phyloP scores from a whole-genome alignment of 2,113 vertebrate genomes.

The Hyla sarda region DNA sequence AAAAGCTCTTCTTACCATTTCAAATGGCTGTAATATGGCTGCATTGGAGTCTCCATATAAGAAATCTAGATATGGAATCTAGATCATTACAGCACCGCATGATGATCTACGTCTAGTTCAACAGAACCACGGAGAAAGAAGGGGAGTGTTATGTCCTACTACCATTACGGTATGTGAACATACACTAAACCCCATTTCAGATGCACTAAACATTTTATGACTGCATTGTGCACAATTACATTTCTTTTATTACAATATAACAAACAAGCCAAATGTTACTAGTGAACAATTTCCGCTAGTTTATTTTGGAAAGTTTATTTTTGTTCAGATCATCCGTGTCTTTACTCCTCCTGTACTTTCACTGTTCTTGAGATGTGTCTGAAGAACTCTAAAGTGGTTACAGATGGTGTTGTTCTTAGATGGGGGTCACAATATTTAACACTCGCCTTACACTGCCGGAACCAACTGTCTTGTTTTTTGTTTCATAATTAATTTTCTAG shows the following conservation, averaged over 20 bases:
- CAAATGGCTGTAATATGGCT: too few species aligned
- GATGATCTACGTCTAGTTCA: too few species aligned
- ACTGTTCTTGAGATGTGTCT: not conserved
- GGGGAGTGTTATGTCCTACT: not conserved
- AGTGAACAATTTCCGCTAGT: not conserved
- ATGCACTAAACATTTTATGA: too few species aligned
- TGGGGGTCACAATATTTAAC: not conserved
- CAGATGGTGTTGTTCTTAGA: not conserved
- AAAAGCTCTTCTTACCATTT: too few species aligned
- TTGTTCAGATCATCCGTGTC: not conserved
- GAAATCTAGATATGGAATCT: too few species aligned
- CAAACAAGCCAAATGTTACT: too few species aligned
- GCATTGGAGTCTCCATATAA: too few species aligned
- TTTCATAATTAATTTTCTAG: not conserved
- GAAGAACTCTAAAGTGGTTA: not conserved
- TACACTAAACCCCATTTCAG: too few species aligned
- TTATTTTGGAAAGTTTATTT: not conserved
- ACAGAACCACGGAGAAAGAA: not conserved
- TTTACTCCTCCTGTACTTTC: not conserved
- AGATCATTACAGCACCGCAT: too few species aligned
- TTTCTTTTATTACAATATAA: too few species aligned
- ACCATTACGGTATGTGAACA: too few species aligned
- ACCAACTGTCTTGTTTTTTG: not conserved
- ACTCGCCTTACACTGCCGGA: not conserved
- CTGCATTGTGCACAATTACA: too few species aligned